Conservation (phyloP, 1,140 invertebrate genomes). For the Manduca sexta region DNA sequence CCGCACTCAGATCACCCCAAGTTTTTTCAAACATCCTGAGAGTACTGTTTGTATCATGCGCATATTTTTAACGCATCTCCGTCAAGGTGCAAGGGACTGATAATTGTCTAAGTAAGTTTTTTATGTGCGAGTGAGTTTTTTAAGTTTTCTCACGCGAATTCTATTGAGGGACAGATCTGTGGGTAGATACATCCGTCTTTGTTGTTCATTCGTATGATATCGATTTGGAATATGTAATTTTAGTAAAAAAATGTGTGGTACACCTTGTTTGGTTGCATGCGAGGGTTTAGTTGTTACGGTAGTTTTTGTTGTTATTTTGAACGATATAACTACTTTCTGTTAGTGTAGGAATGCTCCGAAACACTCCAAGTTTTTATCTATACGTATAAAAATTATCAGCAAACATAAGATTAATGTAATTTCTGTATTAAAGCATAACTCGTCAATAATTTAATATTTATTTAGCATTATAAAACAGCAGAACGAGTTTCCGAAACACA, state of each 20-base stretch:
- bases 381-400: too few relatives aligned
- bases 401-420: too few relatives aligned
- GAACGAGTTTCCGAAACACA: too few relatives aligned
- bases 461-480: too few relatives aligned
- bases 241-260: neutral
- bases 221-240: constrained; percentile 20
- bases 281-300: too few relatives aligned
- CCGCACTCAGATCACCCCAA: constrained; percentile 24
- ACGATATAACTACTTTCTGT: too few relatives aligned
- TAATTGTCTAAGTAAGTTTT: constrained; percentile 59
- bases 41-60: constrained; percentile 63
- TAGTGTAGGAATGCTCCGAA: too few relatives aligned
- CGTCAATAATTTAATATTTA: too few relatives aligned
- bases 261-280: neutral
- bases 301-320: too few relatives aligned
- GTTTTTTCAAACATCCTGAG: constrained; percentile 43
- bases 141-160: constrained; percentile 66
- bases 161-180: constrained; percentile 59
- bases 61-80: constrained; percentile 63
- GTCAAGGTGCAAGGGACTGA: constrained; percentile 50
- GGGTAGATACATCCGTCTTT: constrained; percentile 68
- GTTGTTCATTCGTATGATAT: constrained; percentile 44
- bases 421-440: too few relatives aligned
- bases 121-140: constrained; percentile 65
- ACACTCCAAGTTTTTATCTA: too few relatives aligned